A percentile compares a stretch with the other conserved stretches of the same genome.
Conservation (phyloP, 2,113 vertebrate genomes). For the Anseranas semipalmata region DNA sequence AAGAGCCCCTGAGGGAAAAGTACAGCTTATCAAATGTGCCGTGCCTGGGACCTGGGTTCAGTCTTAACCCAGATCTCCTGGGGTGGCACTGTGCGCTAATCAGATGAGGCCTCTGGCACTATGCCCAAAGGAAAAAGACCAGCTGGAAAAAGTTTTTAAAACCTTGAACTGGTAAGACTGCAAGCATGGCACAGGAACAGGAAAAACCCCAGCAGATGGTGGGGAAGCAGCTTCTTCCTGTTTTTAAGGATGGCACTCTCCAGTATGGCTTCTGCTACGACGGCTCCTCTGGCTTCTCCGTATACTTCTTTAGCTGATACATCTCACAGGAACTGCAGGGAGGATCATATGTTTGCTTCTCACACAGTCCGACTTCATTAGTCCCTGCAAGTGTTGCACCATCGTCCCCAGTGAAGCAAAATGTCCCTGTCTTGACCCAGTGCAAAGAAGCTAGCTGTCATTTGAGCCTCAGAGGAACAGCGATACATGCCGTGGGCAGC, state of each 20-base stretch:
- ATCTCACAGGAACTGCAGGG: background rate
- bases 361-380: background rate
- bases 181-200: background rate
- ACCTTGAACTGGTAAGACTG: background rate
- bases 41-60: background rate
- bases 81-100: background rate
- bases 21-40: background rate
- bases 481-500: background rate
- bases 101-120: background rate
- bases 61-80: background rate
- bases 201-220: background rate
- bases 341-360: background rate
- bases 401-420: background rate
- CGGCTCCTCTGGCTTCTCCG: background rate
- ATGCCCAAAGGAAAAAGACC: background rate
- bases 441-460: background rate
- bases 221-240: background rate
- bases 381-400: background rate
- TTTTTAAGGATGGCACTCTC: background rate
- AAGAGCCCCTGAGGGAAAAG: background rate
- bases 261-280: background rate
- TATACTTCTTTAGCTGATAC: background rate
- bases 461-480: background rate
- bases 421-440: background rate
- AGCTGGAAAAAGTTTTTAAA: background rate